A percentile compares a stretch with the other conserved stretches of the same genome.
These are phyloP conservation scores for Phrynocephalus versicolor DNA, from an alignment of 2,113 vertebrate genomes.

Conservation along the genomic window DNA sequence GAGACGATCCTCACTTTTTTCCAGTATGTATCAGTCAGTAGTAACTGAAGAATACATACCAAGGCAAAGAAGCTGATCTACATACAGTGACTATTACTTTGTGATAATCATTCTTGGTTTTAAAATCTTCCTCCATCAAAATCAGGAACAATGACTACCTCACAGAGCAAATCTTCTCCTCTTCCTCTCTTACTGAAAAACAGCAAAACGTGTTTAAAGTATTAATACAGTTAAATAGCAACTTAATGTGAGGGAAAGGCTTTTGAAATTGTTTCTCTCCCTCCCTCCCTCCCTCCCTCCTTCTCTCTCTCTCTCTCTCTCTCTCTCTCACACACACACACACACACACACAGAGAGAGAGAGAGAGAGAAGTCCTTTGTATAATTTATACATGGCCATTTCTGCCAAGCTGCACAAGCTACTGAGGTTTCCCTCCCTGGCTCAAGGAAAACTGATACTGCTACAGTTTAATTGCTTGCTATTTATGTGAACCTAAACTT, in stretches of 20 bases:
- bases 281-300: too few species aligned
- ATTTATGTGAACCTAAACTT: conserved; percentile 51
- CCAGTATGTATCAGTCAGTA: not conserved
- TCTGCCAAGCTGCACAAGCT: conserved; percentile 26
- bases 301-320: too few species aligned
- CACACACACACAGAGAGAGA: too few species aligned
- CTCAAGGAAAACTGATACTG: conserved; percentile 62
- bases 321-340: too few species aligned
- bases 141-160: not conserved
- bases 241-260: not conserved
- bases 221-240: not conserved
- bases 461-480: conserved; percentile 52
- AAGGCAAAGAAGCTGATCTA: not conserved
- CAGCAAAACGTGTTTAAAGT: not conserved
- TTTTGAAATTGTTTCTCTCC: not conserved
- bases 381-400: not conserved
- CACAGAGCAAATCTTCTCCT: not conserved
- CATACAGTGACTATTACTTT: not conserved
- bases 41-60: conserved; percentile 8
- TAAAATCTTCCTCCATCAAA: not conserved
- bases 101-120: not conserved
- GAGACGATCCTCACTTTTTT: conserved; percentile 31
- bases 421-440: conserved; percentile 50
- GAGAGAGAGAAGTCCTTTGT: too few species aligned
- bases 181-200: not conserved